These are phyloP conservation scores for Bombus confusus DNA, from an alignment of 1,140 invertebrate genomes.

Conservation along the genomic window DNA sequence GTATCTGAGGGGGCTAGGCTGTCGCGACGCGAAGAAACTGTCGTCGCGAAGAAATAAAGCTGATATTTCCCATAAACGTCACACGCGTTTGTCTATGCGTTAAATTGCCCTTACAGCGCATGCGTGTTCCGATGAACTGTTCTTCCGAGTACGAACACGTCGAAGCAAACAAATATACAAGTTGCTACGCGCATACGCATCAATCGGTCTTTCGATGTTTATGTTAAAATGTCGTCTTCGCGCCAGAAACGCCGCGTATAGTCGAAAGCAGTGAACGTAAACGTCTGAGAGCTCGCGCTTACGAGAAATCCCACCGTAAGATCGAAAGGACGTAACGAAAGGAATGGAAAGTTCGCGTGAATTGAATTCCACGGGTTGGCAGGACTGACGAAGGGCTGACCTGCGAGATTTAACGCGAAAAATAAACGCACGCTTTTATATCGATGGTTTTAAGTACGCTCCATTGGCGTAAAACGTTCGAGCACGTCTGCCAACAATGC, in stretches of 20 bases:
- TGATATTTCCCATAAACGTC: not conserved
- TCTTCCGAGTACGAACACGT: no score
- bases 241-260: no score
- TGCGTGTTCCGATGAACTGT: not conserved
- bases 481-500: slow-evolving; percentile 31
- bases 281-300: no score
- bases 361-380: not conserved
- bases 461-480: slow-evolving; percentile 12
- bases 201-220: no score
- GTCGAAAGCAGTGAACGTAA: no score
- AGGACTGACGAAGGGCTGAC: not conserved
- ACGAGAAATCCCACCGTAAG: no score
- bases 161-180: no score
- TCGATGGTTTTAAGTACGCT: slow-evolving; percentile 8
- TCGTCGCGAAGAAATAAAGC: not conserved
- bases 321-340: not conserved
- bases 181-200: no score
- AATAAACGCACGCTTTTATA: slow-evolving; percentile 35
- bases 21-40: not conserved
- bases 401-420: slow-evolving; percentile 20
- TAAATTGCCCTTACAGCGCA: not conserved
- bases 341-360: not conserved
- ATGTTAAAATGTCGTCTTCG: no score
- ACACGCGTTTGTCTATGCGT: not conserved
- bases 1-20: slow-evolving; percentile 14